phyloP scores from a whole-genome alignment of 2,888 invertebrate species.

The Loripinus fragilis region DNA sequence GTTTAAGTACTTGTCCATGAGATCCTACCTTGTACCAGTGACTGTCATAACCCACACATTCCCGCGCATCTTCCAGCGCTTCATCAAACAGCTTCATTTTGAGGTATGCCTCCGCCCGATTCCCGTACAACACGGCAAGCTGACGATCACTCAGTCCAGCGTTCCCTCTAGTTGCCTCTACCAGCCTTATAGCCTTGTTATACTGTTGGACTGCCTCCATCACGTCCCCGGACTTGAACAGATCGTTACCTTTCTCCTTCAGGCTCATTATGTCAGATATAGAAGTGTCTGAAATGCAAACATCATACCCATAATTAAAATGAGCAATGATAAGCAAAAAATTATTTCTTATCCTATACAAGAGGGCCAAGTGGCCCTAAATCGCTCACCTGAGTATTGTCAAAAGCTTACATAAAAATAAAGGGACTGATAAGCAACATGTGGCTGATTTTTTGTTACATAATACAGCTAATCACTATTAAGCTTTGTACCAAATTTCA shows the following conservation, averaged over 20 bases:
- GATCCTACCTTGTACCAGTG: constrained; percentile 72
- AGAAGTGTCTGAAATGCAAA: constrained; percentile 31
- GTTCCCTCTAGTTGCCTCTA: constrained; percentile 26
- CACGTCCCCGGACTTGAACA: constrained; percentile 52
- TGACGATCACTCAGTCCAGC: constrained; percentile 48
- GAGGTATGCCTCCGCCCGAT: constrained; percentile 66
- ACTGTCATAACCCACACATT: constrained; percentile 67
- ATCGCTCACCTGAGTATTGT: too few species aligned
- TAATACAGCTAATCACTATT: too few species aligned
- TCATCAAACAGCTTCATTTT: constrained; percentile 48
- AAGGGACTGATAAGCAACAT: too few species aligned
- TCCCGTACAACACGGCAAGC: constrained; percentile 70
- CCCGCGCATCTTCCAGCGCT: constrained; percentile 66
- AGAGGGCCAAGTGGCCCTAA: too few species aligned
- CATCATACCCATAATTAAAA: too few species aligned
- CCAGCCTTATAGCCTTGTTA: constrained; percentile 55
- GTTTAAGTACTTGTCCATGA: not conserved
- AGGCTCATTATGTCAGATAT: constrained; percentile 37
- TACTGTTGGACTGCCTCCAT: constrained; percentile 56
- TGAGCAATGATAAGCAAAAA: too few species aligned
- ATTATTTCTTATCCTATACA: too few species aligned
- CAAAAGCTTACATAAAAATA: too few species aligned
- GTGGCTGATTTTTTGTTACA: too few species aligned
- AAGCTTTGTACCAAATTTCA: too few species aligned
- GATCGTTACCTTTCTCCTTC: constrained; percentile 64